Percentiles rank a stretch among this genome's conserved stretches.
Evolutionary conservation across 2,888 invertebrate species (phyloP).

Genomic region (Leucania comma): DNA sequence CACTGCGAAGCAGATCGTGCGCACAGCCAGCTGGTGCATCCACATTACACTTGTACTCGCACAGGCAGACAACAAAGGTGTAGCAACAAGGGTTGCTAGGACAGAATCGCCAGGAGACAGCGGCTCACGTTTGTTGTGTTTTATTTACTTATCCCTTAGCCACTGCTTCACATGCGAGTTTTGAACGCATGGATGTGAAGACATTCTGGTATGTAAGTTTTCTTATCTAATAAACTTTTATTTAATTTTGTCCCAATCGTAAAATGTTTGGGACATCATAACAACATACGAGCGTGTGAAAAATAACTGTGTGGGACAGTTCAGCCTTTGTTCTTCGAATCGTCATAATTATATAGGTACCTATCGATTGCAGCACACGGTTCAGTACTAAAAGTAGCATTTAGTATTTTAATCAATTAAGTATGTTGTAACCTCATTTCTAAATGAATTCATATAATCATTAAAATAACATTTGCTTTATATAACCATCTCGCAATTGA

Average conservation of each 20-base stretch:
- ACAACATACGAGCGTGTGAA: neutral
- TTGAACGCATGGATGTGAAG: neutral
- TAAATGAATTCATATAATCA: no score
- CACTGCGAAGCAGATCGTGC: neutral
- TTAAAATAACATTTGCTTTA: no score
- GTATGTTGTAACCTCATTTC: no score
- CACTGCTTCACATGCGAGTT: neutral
- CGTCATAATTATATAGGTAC: neutral
- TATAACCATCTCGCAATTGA: no score
- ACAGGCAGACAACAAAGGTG: no score
- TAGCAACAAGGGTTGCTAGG: no score
- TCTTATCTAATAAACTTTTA: no score
- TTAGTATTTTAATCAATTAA: no score
- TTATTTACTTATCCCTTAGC: neutral
- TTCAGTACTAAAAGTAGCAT: neutral
- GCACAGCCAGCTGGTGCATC: neutral
- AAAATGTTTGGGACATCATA: no score
- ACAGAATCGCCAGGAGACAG: neutral
- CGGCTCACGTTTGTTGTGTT: neutral
- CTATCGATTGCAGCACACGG: constrained; percentile 5
- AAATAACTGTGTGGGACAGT: neutral
- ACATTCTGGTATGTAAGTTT: no score
- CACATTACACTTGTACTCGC: neutral
- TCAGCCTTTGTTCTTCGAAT: neutral
- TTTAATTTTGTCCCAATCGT: no score